phyloP scores from a whole-genome alignment of 2,113 vertebrate genomes.

The Myiozetetes cayanensis region DNA sequence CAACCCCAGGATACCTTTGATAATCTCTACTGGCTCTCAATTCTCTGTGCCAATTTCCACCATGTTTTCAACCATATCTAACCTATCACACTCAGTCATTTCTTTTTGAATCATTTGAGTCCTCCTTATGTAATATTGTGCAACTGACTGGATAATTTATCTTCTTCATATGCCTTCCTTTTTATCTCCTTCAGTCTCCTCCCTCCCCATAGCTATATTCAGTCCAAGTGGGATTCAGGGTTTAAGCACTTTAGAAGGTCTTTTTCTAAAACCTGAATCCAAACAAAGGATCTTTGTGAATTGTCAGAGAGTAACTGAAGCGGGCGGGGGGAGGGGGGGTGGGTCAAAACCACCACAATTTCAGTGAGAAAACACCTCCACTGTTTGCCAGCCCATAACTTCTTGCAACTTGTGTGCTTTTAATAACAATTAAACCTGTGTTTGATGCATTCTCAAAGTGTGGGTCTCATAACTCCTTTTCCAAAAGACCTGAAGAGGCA shows the following conservation, averaged over 20 bases:
- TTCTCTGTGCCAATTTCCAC: background rate
- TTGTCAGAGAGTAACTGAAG: background rate
- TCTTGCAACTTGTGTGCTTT: background rate
- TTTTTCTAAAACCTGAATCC: background rate
- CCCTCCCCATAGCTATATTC: background rate
- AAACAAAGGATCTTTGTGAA: background rate
- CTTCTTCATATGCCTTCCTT: background rate
- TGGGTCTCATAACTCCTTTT: background rate
- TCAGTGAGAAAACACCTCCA: background rate
- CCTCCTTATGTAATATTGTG: background rate
- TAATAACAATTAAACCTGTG: background rate
- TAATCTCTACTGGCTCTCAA: background rate
- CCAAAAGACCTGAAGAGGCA: background rate
- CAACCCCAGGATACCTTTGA: background rate
- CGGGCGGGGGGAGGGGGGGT: background rate
- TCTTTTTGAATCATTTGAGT: background rate
- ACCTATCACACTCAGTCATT: background rate
- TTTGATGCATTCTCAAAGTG: background rate
- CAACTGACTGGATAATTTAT: background rate
- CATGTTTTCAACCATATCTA: background rate
- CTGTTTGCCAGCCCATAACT: background rate
- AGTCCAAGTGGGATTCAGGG: background rate
- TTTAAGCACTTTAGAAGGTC: background rate
- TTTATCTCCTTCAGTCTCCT: background rate
- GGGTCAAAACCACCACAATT: background rate